A percentile compares a stretch with the other conserved stretches of the same genome.
Evolutionary conservation across 2,797 vertebrate genomes (phyloP).

Genomic region (Anniella stebbinsi): DNA sequence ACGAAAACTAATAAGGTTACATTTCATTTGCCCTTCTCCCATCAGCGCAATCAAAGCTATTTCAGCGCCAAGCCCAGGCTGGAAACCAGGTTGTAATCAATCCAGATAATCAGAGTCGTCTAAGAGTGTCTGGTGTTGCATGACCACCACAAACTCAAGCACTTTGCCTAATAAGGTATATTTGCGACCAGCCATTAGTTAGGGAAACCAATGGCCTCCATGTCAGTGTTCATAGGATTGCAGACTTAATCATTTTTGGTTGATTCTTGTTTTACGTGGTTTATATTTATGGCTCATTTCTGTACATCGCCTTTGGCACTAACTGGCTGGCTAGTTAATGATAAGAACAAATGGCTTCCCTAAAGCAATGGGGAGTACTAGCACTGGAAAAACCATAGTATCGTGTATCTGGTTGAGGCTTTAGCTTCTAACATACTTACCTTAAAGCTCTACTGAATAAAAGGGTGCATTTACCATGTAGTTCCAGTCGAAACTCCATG

Average conservation of each 20-base stretch:
- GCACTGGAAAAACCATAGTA: not conserved
- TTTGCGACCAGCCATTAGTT: not conserved
- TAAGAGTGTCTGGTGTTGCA: not conserved
- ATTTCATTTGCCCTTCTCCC: not conserved
- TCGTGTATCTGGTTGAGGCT: not conserved
- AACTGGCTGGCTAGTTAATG: no score
- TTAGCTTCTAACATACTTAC: not conserved
- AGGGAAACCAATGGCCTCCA: not conserved
- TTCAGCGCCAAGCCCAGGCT: not conserved
- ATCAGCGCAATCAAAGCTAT: not conserved
- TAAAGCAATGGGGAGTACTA: not conserved
- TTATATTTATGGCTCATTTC: not conserved
- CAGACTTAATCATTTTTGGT: not conserved
- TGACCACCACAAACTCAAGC: not conserved
- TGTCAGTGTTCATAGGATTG: not conserved
- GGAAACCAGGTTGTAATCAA: not conserved
- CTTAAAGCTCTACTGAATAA: not conserved
- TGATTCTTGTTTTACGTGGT: not conserved
- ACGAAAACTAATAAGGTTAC: not conserved
- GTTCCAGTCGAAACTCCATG: fast-evolving
- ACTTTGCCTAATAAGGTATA: not conserved
- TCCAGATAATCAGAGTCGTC: not conserved
- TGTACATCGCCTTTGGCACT: not conserved
- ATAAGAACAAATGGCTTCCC: not conserved
- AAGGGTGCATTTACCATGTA: fast-evolving